Base-by-base conservation (phyloP, 2,797 vertebrate species). In the Dermochelys coriacea region DNA sequence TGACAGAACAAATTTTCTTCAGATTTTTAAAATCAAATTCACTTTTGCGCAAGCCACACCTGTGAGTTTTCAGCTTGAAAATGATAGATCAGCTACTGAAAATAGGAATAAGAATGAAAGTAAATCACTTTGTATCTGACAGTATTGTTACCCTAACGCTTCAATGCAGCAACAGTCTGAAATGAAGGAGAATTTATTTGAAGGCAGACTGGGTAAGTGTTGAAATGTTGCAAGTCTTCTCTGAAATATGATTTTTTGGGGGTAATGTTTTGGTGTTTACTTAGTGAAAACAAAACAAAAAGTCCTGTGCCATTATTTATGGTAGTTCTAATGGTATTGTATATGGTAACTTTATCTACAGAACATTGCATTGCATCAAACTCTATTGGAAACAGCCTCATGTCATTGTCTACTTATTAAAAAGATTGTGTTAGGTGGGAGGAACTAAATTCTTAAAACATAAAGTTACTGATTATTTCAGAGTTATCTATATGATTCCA, bases 31-130 rank as follows among this genome's bases (percentile, higher is more conserved):
- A 74, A 16, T 68, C 0, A 0, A 90, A 74, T 10, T 37, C 83
- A 64, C 45, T 41, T 59, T 23, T n/a, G 12, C 61, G 27, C 51
- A 89, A 96, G 83, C 10, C 34, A 49, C 87, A 78, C 23, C 81
- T 1, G 31, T 11, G 57, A 89, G 95, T 93, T 84, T 88, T 12
- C 88, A 92, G 80, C 78, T 93, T 95, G 93, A 77, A 85, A 49
- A 86, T 49, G 45, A 80, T 78, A 84, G 87, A 86, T 93, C 95
- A 93, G n/a, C 91, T 79, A 88, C 37, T 64, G 50, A 85, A 75
- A 85, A 47, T 59, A 16, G 47, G 21, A 50, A 47, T 77, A 81
- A 83, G 87, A 93, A 92, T 88, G 84, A 89, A 82, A 31, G 71
- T 18, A 90, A 93, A 75, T 91, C 1, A 93, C 93, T 93, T 84